Base-by-base conservation (phyloP, 2,113 vertebrate species). In the Alectura lathami region DNA sequence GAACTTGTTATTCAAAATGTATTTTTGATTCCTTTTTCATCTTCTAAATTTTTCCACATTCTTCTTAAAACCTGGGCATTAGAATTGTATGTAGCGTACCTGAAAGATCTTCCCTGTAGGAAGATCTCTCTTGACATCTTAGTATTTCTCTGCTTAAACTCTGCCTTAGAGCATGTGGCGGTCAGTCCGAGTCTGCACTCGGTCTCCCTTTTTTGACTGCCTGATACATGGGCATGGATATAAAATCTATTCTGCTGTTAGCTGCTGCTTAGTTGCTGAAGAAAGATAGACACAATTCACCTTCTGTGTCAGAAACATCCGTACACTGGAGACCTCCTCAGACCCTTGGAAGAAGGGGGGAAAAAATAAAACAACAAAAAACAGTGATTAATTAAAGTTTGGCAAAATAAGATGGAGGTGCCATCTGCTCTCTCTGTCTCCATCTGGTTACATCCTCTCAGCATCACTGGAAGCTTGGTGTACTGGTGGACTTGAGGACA, bases 11-110 rank as follows among this genome's bases (percentile, higher is more conserved):
- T 60, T 77, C 2, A 66, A 53, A 82, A 54, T 29, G 4, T 12
- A 9, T 2, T 6, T 14, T 8, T 29, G 22, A 24, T 23, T 51
- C 6, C 26, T 57, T 43, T 69, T 30, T 29, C 36, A 30, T 48
- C 2, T 42, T 40, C 83, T 24, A 1, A 5, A 0, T 1, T 80
- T 66, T 53, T 6, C 8, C 9, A 30, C 13, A 4, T 62, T 81
- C 12, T n/a, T 74, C 60, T 43, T 40, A 27, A 74, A 86, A 81
- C 9, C 23, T 48, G 7, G 2, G 4, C 8, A 17, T 51, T 15
- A 43, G 59, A 86, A 42, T 5, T 34, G 3, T 51, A 3, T 29
- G 15, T 54, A 53, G 12, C 15, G 32, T 51, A 76, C 26, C 34
- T 62, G 36, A 13, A 75, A 38, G 36, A 23, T 14, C 47, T 76